Percentiles rank a stretch among this genome's conserved stretches.
Conservation (phyloP, 37 sponge, comb jelly and placozoan genomes). For the Chondrilla cf. caribensis region DNA sequence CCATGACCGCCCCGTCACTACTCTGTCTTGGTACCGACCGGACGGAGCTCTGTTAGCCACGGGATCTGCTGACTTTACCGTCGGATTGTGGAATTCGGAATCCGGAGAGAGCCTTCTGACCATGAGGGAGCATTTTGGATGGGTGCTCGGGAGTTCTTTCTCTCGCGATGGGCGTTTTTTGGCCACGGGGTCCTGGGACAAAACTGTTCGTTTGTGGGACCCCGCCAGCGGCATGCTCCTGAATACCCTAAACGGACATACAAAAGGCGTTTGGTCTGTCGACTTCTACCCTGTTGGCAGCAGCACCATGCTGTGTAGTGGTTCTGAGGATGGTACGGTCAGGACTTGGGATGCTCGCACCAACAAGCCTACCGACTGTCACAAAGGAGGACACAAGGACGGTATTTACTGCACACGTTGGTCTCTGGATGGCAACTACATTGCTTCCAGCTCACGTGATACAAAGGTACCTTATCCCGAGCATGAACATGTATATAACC, state of each 20-base stretch:
- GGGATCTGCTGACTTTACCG: constrained; percentile 78
- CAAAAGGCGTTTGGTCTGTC: constrained; percentile 69
- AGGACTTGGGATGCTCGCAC: constrained; percentile 75
- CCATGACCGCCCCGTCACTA: constrained; percentile 69
- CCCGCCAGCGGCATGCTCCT: constrained; percentile 48
- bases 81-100: constrained; percentile 64
- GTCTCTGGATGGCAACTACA: constrained; percentile 73
- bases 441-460: constrained; percentile 74
- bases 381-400: constrained; percentile 54
- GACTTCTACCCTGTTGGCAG: constrained; percentile 68
- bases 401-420: constrained; percentile 64
- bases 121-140: constrained; percentile 61
- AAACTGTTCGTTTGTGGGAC: constrained; percentile 82
- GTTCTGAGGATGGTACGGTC: constrained; percentile 63
- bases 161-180: constrained; percentile 48
- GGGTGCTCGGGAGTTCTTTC: constrained; percentile 72
- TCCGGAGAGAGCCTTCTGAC: constrained; percentile 41
- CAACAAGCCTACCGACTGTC: constrained; percentile 22
- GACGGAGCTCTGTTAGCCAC: constrained; percentile 61
- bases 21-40: constrained; percentile 63
- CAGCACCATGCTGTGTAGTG: constrained; percentile 57
- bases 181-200: constrained; percentile 89
- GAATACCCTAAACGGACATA: constrained; percentile 62
- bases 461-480: constrained; percentile 39
- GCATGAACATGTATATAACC: too few relatives aligned